Evolutionary conservation across 2,888 invertebrate species (phyloP), one percentile per base, ranked within the genome.

Genomic region (Aricia artaxerxes): DNA sequence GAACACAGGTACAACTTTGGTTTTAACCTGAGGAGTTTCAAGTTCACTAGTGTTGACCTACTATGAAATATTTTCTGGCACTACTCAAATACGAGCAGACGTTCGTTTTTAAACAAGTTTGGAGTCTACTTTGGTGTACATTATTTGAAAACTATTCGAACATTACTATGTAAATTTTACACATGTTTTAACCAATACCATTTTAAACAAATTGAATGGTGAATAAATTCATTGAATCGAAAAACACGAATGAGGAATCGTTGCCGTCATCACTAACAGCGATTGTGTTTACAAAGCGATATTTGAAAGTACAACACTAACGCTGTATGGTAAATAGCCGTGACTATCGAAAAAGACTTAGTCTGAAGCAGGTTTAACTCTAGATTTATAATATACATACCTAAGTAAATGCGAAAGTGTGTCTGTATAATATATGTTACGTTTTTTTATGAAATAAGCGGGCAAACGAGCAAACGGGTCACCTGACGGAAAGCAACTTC

Each of bases 171-270:
- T 69, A 69, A 69, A 69, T 69, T 38, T 35, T 69, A 69, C 69
- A 69, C 35, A 69, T 69, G 69, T 69, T 35, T 64, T 35, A 69
- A 69, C 69, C 38, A 69, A 69, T 69, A 69, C 69, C 69, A 69
- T 69, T 69, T 69, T 69, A 69, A 69, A 69, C 69, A 69, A 69
- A 69, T 69, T 69, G 69, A 69, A 69, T 69, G 24, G 69, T 69
- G 69, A 38, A 69, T 69, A 69, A 69, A 69, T 69, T 69, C 13
- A 38, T 69, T 11, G 69, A 69, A 38, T 69, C 76, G 13, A 53
- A 76, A 76, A 76, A 76, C 76, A 76, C 35, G 76, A 57, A 76
- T 76, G 76, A 76, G n/a, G 16, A 53, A 76, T 76, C 57, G 76
- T 57, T 24, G 49, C 76, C 76, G 57, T 38, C 76, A 53, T 76